Evolutionary conservation across 2,797 vertebrate genomes (phyloP).

Genomic region (Pempheris klunzingeri): DNA sequence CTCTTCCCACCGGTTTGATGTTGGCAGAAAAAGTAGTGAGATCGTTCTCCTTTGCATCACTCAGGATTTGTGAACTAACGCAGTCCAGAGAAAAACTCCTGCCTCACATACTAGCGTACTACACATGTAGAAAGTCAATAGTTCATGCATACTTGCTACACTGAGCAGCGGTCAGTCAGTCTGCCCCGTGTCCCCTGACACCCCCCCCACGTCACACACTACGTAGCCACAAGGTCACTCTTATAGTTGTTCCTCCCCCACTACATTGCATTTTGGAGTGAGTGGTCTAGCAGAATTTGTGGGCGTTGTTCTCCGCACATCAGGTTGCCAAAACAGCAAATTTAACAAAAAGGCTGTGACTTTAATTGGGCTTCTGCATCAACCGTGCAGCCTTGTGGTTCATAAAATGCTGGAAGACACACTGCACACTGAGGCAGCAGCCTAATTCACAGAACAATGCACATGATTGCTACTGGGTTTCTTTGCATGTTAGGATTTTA

Average conservation of each 20-base stretch:
- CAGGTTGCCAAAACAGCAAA: not conserved
- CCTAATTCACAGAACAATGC: conserved; percentile 37
- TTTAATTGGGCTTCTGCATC: conserved; percentile 49
- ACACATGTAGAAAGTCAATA: too few species aligned
- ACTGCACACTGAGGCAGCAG: conserved; percentile 5
- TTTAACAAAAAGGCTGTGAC: not conserved
- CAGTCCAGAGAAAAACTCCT: too few species aligned
- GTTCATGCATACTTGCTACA: too few species aligned
- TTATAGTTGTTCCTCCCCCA: too few species aligned
- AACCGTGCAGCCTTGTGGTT: conserved; percentile 29
- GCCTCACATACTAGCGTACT: too few species aligned
- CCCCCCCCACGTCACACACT: not conserved
- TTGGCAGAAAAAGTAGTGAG: too few species aligned
- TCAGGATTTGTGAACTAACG: too few species aligned
- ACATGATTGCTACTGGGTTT: conserved; percentile 28
- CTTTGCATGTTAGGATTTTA: conserved; percentile 27
- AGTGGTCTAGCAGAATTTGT: not conserved
- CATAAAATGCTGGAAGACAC: conserved; percentile 25
- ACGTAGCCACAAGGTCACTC: not conserved
- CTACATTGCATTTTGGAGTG: not conserved
- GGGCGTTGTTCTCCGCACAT: too few species aligned
- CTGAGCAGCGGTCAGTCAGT: too few species aligned
- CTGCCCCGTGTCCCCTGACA: too few species aligned
- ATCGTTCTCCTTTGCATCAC: too few species aligned
- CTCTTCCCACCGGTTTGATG: too few species aligned